Percentiles rank a stretch among this genome's conserved stretches.
Conservation (phyloP, 2,888 invertebrate species). For the Amphipyra tragopoginis region DNA sequence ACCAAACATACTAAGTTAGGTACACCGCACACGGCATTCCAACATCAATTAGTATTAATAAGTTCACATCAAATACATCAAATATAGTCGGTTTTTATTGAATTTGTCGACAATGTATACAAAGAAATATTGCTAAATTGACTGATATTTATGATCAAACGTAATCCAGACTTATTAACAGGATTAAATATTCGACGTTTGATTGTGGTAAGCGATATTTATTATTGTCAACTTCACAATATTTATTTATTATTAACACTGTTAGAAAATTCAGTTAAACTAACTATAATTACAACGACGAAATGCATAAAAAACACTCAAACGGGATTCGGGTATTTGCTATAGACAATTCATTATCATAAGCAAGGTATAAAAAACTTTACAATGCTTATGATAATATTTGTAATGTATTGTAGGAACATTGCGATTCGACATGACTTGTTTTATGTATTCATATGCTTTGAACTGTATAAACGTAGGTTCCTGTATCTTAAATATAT, state of each 20-base stretch:
- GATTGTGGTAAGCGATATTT: no score
- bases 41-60: constrained; percentile 65
- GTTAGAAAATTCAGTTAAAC: constrained; percentile 41
- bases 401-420: constrained; percentile 53
- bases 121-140: constrained; percentile 13
- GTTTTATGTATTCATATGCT: constrained; percentile 46
- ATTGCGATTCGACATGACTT: constrained; percentile 20
- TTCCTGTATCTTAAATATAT: neutral
- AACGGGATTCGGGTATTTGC: constrained; percentile 25
- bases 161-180: no score
- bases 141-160: neutral
- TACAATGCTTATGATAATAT: constrained; percentile 70
- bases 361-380: constrained; percentile 59
- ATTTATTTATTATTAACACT: constrained; percentile 26
- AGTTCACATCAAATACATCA: constrained; percentile 41
- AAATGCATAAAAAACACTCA: constrained; percentile 35
- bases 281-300: constrained; percentile 25
- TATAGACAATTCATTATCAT: constrained; percentile 50
- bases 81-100: constrained; percentile 1
- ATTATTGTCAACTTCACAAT: neutral
- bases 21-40: constrained; percentile 51
- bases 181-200: no score
- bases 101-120: constrained; percentile 10
- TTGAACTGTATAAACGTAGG: constrained; percentile 35
- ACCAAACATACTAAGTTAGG: constrained; percentile 36